phyloP scores from a whole-genome alignment of 2,113 vertebrate species.

The Hydropotes inermis region DNA sequence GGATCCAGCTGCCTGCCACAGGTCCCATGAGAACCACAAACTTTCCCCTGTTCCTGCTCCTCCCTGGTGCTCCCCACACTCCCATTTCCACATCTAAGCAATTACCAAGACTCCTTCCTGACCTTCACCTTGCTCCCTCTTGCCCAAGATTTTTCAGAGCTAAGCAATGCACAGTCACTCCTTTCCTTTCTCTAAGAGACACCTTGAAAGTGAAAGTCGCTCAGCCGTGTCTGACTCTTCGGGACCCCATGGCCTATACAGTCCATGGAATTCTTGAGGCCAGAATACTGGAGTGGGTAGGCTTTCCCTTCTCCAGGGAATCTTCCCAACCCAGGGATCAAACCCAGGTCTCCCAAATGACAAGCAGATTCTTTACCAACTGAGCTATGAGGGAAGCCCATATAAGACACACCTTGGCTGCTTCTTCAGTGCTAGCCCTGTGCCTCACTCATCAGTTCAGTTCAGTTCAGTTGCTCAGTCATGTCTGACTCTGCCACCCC shows the following conservation, averaged over 20 bases:
- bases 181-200: neutral
- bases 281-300: neutral
- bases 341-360: neutral
- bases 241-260: neutral
- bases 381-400: neutral
- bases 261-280: neutral
- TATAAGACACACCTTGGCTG: neutral
- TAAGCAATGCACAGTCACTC: neutral
- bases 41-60: neutral
- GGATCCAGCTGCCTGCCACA: neutral
- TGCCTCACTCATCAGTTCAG: neutral
- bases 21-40: neutral
- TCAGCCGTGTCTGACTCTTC: neutral
- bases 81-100: neutral
- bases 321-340: neutral
- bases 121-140: neutral
- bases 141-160: neutral
- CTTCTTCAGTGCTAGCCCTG: neutral
- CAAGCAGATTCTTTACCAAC: neutral
- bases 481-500: neutral
- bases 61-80: neutral
- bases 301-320: neutral
- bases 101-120: neutral
- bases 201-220: neutral
- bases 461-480: neutral